These are phyloP conservation scores for Drosophila ogumai DNA, from an alignment of 1,140 invertebrate genomes.

Conservation along the genomic window DNA sequence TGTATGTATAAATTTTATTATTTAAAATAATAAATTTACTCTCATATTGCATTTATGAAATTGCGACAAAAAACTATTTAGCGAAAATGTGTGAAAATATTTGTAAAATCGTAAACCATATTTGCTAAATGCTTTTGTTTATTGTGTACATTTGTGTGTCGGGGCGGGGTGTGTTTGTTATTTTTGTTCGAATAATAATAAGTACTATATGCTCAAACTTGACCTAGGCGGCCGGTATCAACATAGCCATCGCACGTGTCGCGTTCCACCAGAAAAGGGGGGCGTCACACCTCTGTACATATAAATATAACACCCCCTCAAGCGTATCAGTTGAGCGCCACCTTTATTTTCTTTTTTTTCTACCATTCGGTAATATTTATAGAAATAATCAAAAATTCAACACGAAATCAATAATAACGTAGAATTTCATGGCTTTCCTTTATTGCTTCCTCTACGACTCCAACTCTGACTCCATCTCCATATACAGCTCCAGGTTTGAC, in stretches of 20 bases:
- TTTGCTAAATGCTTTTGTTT: constrained; percentile 3
- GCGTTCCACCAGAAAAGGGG: constrained; percentile 9
- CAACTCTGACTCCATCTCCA: neutral
- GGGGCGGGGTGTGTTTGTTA: constrained; percentile 23
- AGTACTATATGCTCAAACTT: constrained; percentile 55
- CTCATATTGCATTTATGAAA: neutral
- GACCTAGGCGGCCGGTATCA: constrained; percentile 73
- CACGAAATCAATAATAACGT: constrained; percentile 77
- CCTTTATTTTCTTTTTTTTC: neutral
- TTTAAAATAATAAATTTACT: neutral
- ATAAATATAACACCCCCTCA: constrained; percentile 3
- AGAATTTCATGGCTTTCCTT: constrained; percentile 58
- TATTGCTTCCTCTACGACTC: constrained; percentile 37
- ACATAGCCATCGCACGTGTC: constrained; percentile 63
- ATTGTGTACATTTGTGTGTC: constrained; percentile 11
- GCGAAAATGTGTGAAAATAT: constrained; percentile 2
- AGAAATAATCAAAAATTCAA: constrained; percentile 80
- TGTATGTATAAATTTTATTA: no score
- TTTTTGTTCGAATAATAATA: constrained; percentile 24
- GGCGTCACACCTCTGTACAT: constrained; percentile 14
- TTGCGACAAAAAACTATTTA: neutral
- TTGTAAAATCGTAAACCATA: neutral
- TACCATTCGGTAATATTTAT: constrained; percentile 61
- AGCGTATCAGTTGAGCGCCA: constrained; percentile 12
- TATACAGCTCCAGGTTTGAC: neutral